A percentile compares a stretch with the other conserved stretches of the same genome.
Evolutionary conservation across 2,888 invertebrate species (phyloP).

Genomic region (Agrilus biguttatus): DNA sequence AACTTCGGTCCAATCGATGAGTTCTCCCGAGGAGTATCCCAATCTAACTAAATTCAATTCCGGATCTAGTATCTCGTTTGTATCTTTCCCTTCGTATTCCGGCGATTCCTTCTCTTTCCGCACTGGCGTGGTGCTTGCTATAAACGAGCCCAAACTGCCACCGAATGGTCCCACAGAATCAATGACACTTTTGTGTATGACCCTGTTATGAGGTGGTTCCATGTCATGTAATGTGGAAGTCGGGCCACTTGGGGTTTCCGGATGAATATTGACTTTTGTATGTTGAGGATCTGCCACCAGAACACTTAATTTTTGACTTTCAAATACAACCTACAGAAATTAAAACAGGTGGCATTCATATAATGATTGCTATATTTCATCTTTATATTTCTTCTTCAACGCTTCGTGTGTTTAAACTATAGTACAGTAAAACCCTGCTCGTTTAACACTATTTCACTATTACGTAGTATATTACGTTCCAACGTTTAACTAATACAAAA

Average conservation of each 20-base stretch:
- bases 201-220: conserved; percentile 4
- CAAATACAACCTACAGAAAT: conserved; percentile 50
- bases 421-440: no score
- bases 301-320: conserved; percentile 53
- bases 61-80: conserved; percentile 28
- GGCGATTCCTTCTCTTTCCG: conserved; percentile 21
- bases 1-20: conserved; percentile 48
- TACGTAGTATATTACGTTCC: no score
- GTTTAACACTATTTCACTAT: no score
- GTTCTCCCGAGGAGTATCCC: conserved; percentile 40
- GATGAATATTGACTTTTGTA: conserved; percentile 46
- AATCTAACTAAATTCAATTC: conserved; percentile 39
- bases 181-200: background rate
- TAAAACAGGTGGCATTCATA: no score
- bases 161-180: conserved; percentile 10
- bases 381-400: no score
- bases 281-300: conserved; percentile 50
- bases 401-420: no score
- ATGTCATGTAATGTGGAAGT: conserved; percentile 3
- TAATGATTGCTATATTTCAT: no score
- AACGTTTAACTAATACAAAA: no score
- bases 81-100: conserved; percentile 26
- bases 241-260: conserved; percentile 18
- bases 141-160: conserved; percentile 15
- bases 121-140: conserved; percentile 16